Evolutionary conservation across 2,797 vertebrate genomes (phyloP), one percentile per base, ranked within the genome.

Genomic region (Thripadectes ignobilis): DNA sequence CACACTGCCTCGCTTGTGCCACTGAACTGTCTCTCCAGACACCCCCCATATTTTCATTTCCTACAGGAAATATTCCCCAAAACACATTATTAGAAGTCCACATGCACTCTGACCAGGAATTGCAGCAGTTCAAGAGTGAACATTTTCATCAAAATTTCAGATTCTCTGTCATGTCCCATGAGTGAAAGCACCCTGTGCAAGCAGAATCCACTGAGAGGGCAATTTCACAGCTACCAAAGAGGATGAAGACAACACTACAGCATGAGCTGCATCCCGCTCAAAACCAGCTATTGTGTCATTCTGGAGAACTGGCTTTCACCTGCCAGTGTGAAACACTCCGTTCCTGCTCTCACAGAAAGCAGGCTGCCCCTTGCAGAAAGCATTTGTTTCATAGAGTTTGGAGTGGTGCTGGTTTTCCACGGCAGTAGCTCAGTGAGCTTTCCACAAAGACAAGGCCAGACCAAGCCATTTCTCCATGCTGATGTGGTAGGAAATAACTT

Each of bases 351-450:
- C 80, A 62, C 65, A 84, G 76, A 52, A 86, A 78, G 38, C 61
- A 58, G 13, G n/a, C 32, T 85, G 65, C 48, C 69, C 51, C 69
- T 61, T 58, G 51, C 66, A 88, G 58, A n/a, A 84, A 24, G 7
- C 24, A 85, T 72, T 61, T 78, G 54, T 74, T 74, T 92, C 34
- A 75, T 8, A 20, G 43, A 38, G 78, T 86, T 86, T 8, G 58
- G 41, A 87, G 18, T 24, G 1, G 0, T 0, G 0, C 36, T 55
- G 72, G 58, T 69, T 67, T 62, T 89, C 76, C 81, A 41, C 3
- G 0, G 51, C 20, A 66, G 41, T 20, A 65, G 71, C 36, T 79
- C 74, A 46, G 21, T 2, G 4, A 2, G 2, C n/a, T 41, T 74
- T 30, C 63, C 0, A 0, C 32, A 29, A 79, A 57, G 39, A 45